Evolutionary conservation across 2,888 invertebrate genomes (phyloP).

Genomic region (Scaptomyza polygonia): DNA sequence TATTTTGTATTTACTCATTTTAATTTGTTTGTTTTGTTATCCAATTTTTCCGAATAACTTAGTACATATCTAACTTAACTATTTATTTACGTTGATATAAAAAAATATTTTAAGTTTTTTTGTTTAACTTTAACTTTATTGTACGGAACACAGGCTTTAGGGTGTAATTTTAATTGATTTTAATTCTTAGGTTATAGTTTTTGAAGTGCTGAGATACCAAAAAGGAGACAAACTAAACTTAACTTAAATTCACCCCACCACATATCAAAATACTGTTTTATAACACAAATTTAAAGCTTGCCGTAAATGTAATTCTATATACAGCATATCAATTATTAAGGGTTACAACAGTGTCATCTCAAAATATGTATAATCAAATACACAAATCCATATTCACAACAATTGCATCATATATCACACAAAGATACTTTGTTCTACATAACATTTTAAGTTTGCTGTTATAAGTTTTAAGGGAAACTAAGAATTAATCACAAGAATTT

Average conservation of each 20-base stretch:
- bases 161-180: constrained; percentile 43
- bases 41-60: constrained; percentile 11
- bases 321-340: constrained; percentile 4
- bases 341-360: constrained; percentile 13
- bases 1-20: neutral
- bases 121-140: constrained; percentile 26
- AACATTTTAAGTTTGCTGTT: neutral
- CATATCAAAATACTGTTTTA: constrained; percentile 18
- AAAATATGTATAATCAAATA: constrained; percentile 22
- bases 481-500: constrained; percentile 21
- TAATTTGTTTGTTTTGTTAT: constrained; percentile 25
- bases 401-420: neutral
- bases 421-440: constrained; percentile 40
- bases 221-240: constrained; percentile 34
- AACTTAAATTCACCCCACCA: constrained; percentile 23
- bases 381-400: constrained; percentile 5
- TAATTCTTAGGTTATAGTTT: constrained; percentile 16
- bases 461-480: neutral
- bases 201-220: constrained; percentile 74
- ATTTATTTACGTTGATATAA: constrained; percentile 54
- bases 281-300: constrained; percentile 39
- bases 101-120: constrained; percentile 8
- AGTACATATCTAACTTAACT: constrained; percentile 39
- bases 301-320: constrained; percentile 43
- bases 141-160: constrained; percentile 64